These are phyloP conservation scores for Abramis brama DNA, from an alignment of 2,113 vertebrate species.

Conservation along the genomic window DNA sequence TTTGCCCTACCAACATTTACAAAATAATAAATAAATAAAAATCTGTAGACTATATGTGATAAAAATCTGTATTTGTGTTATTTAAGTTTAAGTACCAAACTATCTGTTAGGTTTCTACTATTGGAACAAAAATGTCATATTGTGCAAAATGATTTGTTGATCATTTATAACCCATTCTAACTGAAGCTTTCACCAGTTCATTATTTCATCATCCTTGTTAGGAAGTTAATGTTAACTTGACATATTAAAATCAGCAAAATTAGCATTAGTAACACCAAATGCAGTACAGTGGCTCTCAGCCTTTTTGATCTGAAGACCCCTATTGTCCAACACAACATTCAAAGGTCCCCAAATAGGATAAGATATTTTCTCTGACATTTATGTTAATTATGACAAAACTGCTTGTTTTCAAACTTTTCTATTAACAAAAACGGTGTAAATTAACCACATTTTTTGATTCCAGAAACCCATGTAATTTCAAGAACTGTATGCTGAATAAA, in stretches of 20 bases:
- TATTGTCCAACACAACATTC: too few species aligned
- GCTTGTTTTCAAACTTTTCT: too few species aligned
- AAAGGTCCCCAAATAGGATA: too few species aligned
- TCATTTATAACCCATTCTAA: background rate
- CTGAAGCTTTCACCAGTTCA: background rate
- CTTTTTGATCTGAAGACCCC: too few species aligned
- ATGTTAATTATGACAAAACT: too few species aligned
- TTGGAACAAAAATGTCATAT: background rate
- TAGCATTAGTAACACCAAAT: background rate
- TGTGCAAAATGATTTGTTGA: background rate
- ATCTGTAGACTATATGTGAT: background rate
- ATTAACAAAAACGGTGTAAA: too few species aligned
- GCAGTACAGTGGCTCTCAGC: too few species aligned
- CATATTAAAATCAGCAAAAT: background rate
- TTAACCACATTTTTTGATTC: too few species aligned
- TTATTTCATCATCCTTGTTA: background rate
- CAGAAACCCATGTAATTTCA: too few species aligned
- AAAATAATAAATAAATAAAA: background rate
- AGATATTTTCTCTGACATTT: too few species aligned
- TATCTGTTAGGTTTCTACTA: background rate
- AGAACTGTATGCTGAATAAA: too few species aligned
- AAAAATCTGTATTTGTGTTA: background rate
- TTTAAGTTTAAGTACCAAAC: background rate
- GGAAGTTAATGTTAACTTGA: background rate
- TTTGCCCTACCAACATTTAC: background rate